Evolutionary conservation across 2,113 vertebrate genomes (phyloP).

Genomic region (Microtus montanus): DNA sequence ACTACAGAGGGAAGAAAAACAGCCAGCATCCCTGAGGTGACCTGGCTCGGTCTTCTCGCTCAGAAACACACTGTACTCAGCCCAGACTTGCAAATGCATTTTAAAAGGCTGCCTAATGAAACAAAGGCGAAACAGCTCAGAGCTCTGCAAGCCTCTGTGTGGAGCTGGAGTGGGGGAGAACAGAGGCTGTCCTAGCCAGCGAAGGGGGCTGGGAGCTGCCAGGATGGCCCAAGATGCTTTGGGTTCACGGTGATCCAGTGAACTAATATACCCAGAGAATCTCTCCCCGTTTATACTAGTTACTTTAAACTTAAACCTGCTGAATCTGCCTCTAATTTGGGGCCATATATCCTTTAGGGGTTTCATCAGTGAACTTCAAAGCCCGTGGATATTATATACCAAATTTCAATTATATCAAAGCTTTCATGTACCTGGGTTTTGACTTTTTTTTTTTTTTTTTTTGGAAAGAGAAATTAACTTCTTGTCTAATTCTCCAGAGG

Average conservation of each 20-base stretch:
- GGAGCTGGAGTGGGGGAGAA: no score
- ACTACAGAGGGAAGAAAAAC: not conserved
- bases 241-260: not conserved
- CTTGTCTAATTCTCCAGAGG: no score
- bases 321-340: not conserved
- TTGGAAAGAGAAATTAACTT: no score
- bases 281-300: not conserved
- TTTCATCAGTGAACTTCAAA: not conserved
- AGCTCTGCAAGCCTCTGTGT: not conserved
- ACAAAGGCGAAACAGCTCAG: slow-evolving; percentile 43
- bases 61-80: slow-evolving; percentile 51
- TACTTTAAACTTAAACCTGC: not conserved
- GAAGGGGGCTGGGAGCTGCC: not conserved
- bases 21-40: slow-evolving; percentile 6
- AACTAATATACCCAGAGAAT: not conserved
- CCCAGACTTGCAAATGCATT: slow-evolving; percentile 50
- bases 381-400: not conserved
- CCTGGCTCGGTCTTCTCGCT: slow-evolving; percentile 33
- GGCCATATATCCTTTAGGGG: not conserved
- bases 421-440: not conserved
- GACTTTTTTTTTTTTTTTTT: not conserved
- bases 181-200: not conserved
- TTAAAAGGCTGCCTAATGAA: slow-evolving; percentile 69
- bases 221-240: not conserved
- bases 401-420: not conserved